These are phyloP conservation scores for Lepidocyrtoides sp. DNA, from an alignment of 2,888 invertebrate genomes.

Conservation along the genomic window DNA sequence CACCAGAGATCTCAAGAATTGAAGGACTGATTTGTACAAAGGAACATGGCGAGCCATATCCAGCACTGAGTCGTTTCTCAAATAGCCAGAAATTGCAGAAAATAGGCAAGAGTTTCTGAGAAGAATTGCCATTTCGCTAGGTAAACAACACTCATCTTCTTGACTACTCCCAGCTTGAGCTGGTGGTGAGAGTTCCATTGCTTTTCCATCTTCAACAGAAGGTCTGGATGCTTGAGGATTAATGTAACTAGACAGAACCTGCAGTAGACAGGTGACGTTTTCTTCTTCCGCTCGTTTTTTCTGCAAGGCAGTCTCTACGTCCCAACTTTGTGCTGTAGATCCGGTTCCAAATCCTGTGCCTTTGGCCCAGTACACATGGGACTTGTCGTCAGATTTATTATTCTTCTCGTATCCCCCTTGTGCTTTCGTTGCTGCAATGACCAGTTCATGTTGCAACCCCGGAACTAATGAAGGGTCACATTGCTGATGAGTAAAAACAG, in stretches of 20 bases:
- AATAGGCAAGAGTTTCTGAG: slow-evolving; percentile 94
- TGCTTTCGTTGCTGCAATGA: slow-evolving; percentile 86
- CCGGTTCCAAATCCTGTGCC: slow-evolving; percentile 98
- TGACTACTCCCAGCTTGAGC: background rate
- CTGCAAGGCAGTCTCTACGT: slow-evolving; percentile 97
- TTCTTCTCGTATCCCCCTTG: slow-evolving; percentile 85
- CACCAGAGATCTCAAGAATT: slow-evolving; percentile 92
- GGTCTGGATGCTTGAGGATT: slow-evolving; percentile 89
- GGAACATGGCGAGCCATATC: slow-evolving; percentile 99
- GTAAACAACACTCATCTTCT: slow-evolving; percentile 87
- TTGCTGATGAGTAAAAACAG: slow-evolving; percentile 92
- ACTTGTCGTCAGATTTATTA: slow-evolving; percentile 90
- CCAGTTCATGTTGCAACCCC: slow-evolving; percentile 86
- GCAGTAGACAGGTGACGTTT: slow-evolving; percentile 94
- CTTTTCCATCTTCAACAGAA: slow-evolving; percentile 10
- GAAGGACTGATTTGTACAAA: slow-evolving; percentile 94
- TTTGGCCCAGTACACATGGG: slow-evolving; percentile 97
- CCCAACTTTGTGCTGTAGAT: slow-evolving; percentile 98
- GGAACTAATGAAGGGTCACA: slow-evolving; percentile 86
- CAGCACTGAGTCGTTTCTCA: slow-evolving; percentile 96
- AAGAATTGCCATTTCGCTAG: slow-evolving; percentile 92
- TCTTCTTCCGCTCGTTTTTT: slow-evolving; percentile 97
- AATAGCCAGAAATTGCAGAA: slow-evolving; percentile 95
- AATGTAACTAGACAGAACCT: slow-evolving; percentile 96
- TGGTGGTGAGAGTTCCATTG: slow-evolving; percentile 56